These are phyloP conservation scores for Actinernus sp. DNA, from an alignment of 92 coral and sea anemone species.

Conservation along the genomic window DNA sequence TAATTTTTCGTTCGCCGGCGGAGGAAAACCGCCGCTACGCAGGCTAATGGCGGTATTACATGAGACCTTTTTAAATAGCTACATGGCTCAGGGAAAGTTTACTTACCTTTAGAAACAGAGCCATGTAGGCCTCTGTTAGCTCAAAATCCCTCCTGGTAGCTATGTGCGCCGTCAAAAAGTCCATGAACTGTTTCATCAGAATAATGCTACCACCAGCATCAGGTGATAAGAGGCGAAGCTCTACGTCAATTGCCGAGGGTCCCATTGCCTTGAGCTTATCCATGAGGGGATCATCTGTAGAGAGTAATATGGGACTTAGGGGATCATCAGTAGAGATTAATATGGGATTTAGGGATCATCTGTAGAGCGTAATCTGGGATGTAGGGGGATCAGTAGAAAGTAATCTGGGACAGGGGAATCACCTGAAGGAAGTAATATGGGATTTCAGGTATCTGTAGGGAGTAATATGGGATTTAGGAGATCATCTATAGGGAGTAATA, in stretches of 20 bases:
- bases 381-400: too few species aligned
- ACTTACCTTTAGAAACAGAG: constrained; percentile 87
- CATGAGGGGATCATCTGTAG: constrained; percentile 76
- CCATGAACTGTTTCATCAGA: constrained; percentile 83
- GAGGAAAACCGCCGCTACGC: too few species aligned
- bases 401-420: too few species aligned
- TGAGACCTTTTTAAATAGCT: too few species aligned
- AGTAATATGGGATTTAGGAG: not conserved
- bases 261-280: constrained; percentile 78
- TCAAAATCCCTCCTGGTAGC: constrained; percentile 85
- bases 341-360: too few species aligned
- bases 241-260: constrained; percentile 93
- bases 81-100: too few species aligned
- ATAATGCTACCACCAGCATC: constrained; percentile 87
- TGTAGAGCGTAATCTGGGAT: not conserved
- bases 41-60: too few species aligned
- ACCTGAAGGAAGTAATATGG: too few species aligned
- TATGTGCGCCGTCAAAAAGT: constrained; percentile 77
- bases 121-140: constrained; percentile 87
- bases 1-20: too few species aligned
- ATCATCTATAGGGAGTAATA: too few species aligned
- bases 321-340: too few species aligned
- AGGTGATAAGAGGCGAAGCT: constrained; percentile 85
- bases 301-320: not conserved
- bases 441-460: constrained; percentile 71